Conservation (phyloP, 2,888 invertebrate genomes). For the Alcis repandata region DNA sequence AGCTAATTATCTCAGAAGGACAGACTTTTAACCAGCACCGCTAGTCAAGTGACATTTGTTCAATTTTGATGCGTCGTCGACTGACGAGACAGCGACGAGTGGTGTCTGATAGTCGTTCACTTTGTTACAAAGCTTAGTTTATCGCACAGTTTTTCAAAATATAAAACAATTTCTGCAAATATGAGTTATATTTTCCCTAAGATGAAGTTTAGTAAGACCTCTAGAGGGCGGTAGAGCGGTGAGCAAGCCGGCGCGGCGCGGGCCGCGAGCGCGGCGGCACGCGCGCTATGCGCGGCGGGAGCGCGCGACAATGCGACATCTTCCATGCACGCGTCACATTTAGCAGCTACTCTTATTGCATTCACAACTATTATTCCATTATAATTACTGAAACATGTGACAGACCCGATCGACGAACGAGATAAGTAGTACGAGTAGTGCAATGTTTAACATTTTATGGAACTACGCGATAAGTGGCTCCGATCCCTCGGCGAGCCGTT, state of each 20-base stretch:
- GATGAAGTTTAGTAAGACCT: too few relatives aligned
- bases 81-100: too few relatives aligned
- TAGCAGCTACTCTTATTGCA: neutral
- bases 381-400: conserved; percentile 4
- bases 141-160: too few relatives aligned
- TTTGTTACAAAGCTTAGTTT: too few relatives aligned
- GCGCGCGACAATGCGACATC: neutral
- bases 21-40: too few relatives aligned
- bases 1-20: too few relatives aligned
- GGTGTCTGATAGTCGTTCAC: too few relatives aligned
- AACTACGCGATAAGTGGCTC: neutral
- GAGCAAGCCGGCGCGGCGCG: neutral
- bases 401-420: neutral
- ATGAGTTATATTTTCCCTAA: too few relatives aligned
- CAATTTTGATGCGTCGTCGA: too few relatives aligned
- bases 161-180: too few relatives aligned
- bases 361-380: neutral
- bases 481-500: neutral
- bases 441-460: neutral
- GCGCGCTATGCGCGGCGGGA: neutral
- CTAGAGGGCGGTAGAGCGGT: neutral
- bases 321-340: conserved; percentile 1
- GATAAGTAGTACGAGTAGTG: neutral
- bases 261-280: neutral
- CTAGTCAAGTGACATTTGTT: too few relatives aligned